A percentile compares a stretch with the other conserved stretches of the same genome.
Evolutionary conservation across 2,888 invertebrate species (phyloP).

Genomic region (Leistus spinibarbis): DNA sequence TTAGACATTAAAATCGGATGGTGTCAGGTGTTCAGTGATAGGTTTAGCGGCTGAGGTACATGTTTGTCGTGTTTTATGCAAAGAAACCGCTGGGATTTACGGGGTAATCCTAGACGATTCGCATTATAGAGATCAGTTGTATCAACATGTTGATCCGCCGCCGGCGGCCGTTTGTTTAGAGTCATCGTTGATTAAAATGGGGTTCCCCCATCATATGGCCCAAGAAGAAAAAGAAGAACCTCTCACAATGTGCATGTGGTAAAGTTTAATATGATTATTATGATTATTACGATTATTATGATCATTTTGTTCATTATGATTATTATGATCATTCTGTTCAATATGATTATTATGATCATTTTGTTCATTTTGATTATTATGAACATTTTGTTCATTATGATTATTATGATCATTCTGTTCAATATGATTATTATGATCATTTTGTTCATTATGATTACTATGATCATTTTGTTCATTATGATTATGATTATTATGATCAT

Average conservation of each 20-base stretch:
- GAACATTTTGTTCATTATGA: no score
- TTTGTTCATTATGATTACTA: no score
- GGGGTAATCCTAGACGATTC: slow-evolving; percentile 84
- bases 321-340: no score
- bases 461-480: no score
- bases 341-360: no score
- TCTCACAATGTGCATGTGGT: slow-evolving; percentile 93
- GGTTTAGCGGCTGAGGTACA: slow-evolving; percentile 95
- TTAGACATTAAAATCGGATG: slow-evolving; percentile 74
- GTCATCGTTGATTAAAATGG: slow-evolving; percentile 92
- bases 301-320: no score
- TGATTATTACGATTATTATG: no score
- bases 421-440: no score
- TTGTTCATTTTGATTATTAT: no score
- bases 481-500: no score
- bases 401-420: no score
- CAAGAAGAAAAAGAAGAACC: slow-evolving; percentile 66
- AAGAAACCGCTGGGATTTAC: slow-evolving; percentile 86
- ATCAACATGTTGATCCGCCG: slow-evolving; percentile 71
- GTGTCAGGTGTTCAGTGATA: slow-evolving; percentile 92
- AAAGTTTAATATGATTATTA: no score
- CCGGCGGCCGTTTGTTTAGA: slow-evolving; percentile 75
- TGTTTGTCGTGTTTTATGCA: slow-evolving; percentile 84
- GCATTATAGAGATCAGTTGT: slow-evolving; percentile 72
- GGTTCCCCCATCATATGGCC: slow-evolving; percentile 83